Conservation (phyloP, 2,113 vertebrate species). For the Lontra canadensis region DNA sequence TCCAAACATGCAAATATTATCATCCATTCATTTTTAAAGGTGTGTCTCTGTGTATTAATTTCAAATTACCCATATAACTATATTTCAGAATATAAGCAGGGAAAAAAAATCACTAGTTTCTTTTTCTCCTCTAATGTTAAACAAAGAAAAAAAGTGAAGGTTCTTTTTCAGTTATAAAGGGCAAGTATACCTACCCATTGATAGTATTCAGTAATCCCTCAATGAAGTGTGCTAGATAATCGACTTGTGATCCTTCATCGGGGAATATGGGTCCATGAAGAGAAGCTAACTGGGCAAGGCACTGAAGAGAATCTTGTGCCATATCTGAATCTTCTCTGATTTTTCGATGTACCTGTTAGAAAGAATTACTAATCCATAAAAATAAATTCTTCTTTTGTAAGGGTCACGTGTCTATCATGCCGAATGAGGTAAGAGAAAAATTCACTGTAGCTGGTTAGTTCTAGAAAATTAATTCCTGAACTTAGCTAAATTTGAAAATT, state of each 20-base stretch:
- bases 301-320: constrained; percentile 99
- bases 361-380: constrained; percentile 83
- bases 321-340: constrained; percentile 99
- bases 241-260: constrained; percentile 96
- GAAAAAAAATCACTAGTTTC: constrained; percentile 45
- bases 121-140: constrained; percentile 45
- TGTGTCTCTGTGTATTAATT: neutral
- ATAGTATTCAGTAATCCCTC: constrained; percentile 98
- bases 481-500: constrained; percentile 30
- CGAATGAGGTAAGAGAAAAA: constrained; percentile 81
- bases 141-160: constrained; percentile 60
- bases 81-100: neutral
- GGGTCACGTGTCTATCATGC: constrained; percentile 79
- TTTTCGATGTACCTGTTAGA: constrained; percentile 96
- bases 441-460: constrained; percentile 73
- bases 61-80: neutral
- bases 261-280: constrained; percentile 97
- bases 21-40: constrained; percentile 20
- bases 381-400: constrained; percentile 82
- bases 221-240: constrained; percentile 98
- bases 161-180: constrained; percentile 75
- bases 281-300: constrained; percentile 97
- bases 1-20: neutral
- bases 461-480: constrained; percentile 68
- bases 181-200: constrained; percentile 93